phyloP scores from a whole-genome alignment of 2,797 vertebrate species.

The Myiotriccus ornatus region DNA sequence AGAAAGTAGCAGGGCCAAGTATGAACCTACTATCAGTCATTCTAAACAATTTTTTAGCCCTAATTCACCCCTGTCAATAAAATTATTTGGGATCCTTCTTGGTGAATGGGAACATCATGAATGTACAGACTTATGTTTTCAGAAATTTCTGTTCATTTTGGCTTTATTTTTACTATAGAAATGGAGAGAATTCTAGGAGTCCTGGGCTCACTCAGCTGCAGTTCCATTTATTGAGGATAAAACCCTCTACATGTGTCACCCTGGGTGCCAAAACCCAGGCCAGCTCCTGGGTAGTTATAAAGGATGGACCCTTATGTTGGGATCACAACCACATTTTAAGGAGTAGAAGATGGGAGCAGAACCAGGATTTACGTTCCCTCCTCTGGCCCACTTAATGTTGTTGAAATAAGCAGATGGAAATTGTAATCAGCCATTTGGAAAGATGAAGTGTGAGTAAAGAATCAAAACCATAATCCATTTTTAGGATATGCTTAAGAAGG shows the following conservation, averaged over 20 bases:
- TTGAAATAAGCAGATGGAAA: slow-evolving; percentile 34
- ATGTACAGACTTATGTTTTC: not conserved
- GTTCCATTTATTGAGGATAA: not conserved
- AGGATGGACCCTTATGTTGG: not conserved
- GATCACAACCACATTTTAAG: accelerated
- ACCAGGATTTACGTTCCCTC: not conserved
- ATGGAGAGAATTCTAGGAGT: not conserved
- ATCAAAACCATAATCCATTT: slow-evolving; percentile 49
- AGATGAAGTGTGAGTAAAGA: slow-evolving; percentile 13
- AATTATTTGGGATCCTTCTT: not conserved
- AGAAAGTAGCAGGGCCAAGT: not conserved
- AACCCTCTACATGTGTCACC: not conserved
- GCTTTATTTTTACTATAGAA: not conserved
- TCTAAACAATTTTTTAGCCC: not conserved
- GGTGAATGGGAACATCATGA: not conserved
- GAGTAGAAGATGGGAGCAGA: not conserved
- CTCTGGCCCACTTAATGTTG: not conserved
- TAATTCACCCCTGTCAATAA: not conserved
- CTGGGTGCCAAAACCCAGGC: not conserved
- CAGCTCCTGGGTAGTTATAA: not conserved
- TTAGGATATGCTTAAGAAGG: slow-evolving; percentile 8
- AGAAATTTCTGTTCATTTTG: not conserved
- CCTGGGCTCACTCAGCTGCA: not conserved
- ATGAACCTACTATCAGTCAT: not conserved
- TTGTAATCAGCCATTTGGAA: not conserved